phyloP scores from a whole-genome alignment of 2,888 invertebrate species.

The Zygogramma bicolorata region DNA sequence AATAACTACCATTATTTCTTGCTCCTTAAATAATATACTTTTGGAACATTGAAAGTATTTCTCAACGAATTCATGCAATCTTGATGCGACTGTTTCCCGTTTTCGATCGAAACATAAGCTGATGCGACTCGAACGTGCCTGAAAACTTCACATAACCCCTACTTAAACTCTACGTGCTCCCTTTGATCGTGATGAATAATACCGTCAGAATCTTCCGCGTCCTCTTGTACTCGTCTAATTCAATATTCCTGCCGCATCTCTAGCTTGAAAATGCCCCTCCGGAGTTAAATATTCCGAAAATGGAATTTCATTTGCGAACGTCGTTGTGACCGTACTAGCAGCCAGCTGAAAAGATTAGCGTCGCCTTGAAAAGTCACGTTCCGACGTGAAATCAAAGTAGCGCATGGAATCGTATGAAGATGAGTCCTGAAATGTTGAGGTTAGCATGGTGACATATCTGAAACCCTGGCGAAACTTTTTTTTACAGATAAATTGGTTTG shows the following conservation, averaged over 20 bases:
- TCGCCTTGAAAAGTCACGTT: background rate
- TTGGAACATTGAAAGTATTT: too few species aligned
- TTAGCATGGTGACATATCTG: background rate
- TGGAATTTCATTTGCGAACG: background rate
- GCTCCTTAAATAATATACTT: too few species aligned
- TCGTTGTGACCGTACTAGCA: background rate
- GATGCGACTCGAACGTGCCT: background rate
- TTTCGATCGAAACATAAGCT: background rate
- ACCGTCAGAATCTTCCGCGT: background rate
- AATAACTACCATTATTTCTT: too few species aligned
- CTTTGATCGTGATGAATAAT: constrained; percentile 4
- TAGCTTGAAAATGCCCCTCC: background rate
- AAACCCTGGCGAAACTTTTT: too few species aligned
- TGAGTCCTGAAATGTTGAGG: background rate
- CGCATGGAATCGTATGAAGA: background rate
- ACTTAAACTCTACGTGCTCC: background rate
- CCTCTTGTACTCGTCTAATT: constrained; percentile 2
- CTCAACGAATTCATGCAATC: too few species aligned
- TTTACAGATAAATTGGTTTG: too few species aligned
- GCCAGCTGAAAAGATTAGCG: background rate
- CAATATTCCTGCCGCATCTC: background rate
- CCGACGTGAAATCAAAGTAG: background rate
- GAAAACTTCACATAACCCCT: background rate
- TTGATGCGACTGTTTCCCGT: background rate
- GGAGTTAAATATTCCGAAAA: background rate